phyloP scores from a whole-genome alignment of 2,797 vertebrate genomes.

The Chromobotia macracanthus region DNA sequence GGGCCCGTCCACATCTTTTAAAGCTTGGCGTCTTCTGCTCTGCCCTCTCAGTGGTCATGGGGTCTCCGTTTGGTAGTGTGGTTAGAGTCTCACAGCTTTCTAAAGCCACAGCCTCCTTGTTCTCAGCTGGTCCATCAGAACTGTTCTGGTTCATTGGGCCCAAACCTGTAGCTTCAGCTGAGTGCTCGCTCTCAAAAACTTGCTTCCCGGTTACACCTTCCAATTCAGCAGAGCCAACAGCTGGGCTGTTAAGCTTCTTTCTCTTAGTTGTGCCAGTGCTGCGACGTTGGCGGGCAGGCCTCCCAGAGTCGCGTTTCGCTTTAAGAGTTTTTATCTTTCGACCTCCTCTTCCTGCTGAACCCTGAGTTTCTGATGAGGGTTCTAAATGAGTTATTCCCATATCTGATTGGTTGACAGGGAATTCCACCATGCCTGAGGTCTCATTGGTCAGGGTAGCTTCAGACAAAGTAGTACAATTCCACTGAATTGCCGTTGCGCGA shows the following conservation, averaged over 20 bases:
- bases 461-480: neutral
- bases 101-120: neutral
- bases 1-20: constrained; percentile 21
- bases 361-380: neutral
- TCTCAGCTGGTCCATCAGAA: neutral
- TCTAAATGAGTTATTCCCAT: neutral
- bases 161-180: neutral
- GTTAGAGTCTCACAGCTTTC: neutral
- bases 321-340: constrained; percentile 4
- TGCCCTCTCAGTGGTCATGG: neutral
- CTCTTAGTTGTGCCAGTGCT: neutral
- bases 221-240: neutral
- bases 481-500: neutral
- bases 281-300: neutral
- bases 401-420: constrained; percentile 32
- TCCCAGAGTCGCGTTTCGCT: neutral
- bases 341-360: neutral
- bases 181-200: neutral
- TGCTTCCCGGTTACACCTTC: neutral
- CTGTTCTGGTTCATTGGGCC: neutral
- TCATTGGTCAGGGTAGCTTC: neutral
- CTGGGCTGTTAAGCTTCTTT: neutral
- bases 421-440: too few relatives aligned
- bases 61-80: neutral
- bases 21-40: constrained; percentile 13